phyloP scores from a whole-genome alignment of 1,140 invertebrate genomes.

The Hylyphantes graminicola region DNA sequence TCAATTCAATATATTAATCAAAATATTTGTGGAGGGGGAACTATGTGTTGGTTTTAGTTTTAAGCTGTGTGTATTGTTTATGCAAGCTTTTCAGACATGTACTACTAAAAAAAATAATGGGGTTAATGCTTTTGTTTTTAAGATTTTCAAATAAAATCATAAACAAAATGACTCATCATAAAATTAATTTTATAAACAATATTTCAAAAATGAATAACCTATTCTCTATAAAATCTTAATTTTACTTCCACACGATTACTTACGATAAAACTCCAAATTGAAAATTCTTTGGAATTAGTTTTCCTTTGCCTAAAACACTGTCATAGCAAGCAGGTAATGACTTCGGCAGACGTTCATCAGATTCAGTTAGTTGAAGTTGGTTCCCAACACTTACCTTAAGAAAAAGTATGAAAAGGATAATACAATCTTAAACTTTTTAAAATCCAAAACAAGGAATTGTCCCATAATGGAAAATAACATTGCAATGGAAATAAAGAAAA shows the following conservation, averaged over 20 bases:
- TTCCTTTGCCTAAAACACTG: constrained; percentile 10
- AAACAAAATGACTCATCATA: not conserved
- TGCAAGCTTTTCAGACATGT: too few species aligned
- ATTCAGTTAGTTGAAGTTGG: not conserved
- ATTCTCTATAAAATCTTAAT: too few species aligned
- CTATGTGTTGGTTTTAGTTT: too few species aligned
- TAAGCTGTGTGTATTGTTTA: too few species aligned
- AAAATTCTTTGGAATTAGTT: not conserved
- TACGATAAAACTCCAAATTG: not conserved
- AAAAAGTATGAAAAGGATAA: not conserved
- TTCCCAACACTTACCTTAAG: not conserved
- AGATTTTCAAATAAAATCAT: too few species aligned
- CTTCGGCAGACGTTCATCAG: not conserved
- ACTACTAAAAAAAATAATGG: too few species aligned
- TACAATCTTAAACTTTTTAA: not conserved
- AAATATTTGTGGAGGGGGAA: too few species aligned
- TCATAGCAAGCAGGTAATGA: not conserved
- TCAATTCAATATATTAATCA: too few species aligned
- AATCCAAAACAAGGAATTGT: not conserved
- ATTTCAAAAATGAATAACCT: too few species aligned
- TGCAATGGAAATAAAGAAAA: not conserved
- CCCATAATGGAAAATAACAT: not conserved
- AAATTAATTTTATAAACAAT: not conserved
- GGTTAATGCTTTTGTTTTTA: too few species aligned
- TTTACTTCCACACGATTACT: not conserved